A percentile compares a stretch with the other conserved stretches of the same genome.
Conservation (phyloP, 1,140 invertebrate genomes). For the Drosophila orosa region DNA sequence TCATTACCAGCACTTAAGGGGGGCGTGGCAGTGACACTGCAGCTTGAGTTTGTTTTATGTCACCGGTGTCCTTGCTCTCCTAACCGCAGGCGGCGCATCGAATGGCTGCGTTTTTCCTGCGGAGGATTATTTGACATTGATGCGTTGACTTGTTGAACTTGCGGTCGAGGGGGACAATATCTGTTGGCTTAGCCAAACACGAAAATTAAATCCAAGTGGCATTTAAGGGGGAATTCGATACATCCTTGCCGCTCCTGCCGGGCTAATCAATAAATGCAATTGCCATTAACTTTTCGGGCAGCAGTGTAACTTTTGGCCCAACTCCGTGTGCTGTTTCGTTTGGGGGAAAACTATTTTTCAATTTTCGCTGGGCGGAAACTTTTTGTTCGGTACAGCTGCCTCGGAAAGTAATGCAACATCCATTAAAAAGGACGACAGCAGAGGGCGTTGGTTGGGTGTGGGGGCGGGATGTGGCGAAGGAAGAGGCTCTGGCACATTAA, state of each 20-base stretch:
- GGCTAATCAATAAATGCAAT: conserved; percentile 68
- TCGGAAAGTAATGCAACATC: conserved; percentile 70
- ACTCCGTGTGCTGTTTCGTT: conserved; percentile 30
- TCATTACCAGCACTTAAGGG: conserved; percentile 62
- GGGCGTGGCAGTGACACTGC: conserved; percentile 54
- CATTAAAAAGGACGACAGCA: conserved; percentile 66
- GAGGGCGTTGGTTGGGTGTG: neutral
- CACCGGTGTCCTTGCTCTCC: conserved; percentile 47
- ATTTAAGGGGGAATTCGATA: conserved; percentile 28
- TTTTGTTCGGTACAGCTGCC: conserved; percentile 52
- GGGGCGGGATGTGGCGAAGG: neutral
- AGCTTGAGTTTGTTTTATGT: conserved; percentile 48
- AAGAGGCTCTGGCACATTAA: conserved; percentile 42
- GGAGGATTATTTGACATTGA: conserved; percentile 51
- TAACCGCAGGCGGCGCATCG: conserved; percentile 48
- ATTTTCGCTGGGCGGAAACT: conserved; percentile 60
- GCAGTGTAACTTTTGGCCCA: conserved; percentile 38
- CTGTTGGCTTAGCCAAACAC: conserved; percentile 33
- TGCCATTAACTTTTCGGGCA: conserved; percentile 56
- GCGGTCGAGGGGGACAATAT: conserved; percentile 11
- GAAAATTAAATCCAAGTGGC: conserved; percentile 36
- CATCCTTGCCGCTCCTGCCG: conserved; percentile 6
- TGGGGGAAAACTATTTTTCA: conserved; percentile 71
- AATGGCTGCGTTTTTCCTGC: conserved; percentile 10
- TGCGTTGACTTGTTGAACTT: conserved; percentile 60